Evolutionary conservation across 2,888 invertebrate species (phyloP).

Genomic region (Mesorhabditis belari): DNA sequence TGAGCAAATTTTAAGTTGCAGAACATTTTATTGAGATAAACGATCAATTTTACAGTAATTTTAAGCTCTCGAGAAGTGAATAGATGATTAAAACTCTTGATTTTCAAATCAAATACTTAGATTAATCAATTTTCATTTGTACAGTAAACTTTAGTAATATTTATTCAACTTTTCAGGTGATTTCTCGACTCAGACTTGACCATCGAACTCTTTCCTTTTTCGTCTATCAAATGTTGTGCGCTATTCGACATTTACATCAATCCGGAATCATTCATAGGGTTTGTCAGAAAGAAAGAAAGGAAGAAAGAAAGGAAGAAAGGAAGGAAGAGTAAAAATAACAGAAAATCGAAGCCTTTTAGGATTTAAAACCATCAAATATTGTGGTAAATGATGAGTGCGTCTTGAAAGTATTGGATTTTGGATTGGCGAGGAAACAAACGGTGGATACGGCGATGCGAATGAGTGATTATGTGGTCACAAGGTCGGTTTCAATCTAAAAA

Average conservation of each 20-base stretch:
- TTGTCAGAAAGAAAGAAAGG: neutral
- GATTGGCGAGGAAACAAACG: slow-evolving; percentile 79
- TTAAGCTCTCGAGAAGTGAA: too few relatives aligned
- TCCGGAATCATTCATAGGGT: slow-evolving; percentile 66
- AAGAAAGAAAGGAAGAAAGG: neutral
- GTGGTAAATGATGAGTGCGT: slow-evolving; percentile 99
- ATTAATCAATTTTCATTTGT: too few relatives aligned
- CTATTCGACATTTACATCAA: slow-evolving; percentile 97
- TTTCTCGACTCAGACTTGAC: slow-evolving; percentile 64
- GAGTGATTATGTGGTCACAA: slow-evolving; percentile 78
- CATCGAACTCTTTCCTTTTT: slow-evolving; percentile 99
- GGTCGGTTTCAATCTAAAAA: neutral
- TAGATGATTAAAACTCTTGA: too few relatives aligned
- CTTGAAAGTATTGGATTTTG: slow-evolving; percentile 96
- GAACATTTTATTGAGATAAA: too few relatives aligned
- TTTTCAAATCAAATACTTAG: too few relatives aligned
- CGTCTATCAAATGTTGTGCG: slow-evolving; percentile 98
- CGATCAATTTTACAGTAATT: too few relatives aligned
- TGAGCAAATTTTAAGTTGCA: too few relatives aligned
- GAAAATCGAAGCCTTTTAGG: slow-evolving; percentile 62
- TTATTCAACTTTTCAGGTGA: neutral
- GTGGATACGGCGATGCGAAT: slow-evolving; percentile 79
- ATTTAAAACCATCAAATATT: slow-evolving; percentile 98
- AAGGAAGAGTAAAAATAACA: slow-evolving; percentile 17
- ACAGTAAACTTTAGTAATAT: neutral